Evolutionary conservation across 2,888 invertebrate genomes (phyloP).

Genomic region (Protonemura montana): DNA sequence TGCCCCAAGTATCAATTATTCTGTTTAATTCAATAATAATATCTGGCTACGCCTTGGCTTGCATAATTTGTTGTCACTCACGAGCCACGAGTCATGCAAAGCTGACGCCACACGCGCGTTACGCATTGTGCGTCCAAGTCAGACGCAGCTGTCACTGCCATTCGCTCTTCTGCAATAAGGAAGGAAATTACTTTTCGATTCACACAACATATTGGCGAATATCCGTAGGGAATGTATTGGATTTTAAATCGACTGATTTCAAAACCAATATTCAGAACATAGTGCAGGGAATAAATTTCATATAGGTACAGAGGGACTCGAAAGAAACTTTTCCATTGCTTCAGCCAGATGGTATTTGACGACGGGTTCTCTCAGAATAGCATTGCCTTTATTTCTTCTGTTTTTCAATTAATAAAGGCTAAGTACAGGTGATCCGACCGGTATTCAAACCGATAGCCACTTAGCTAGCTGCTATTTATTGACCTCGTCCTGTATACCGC

Average conservation of each 20-base stretch:
- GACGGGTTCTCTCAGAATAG: not conserved
- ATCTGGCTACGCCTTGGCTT: not conserved
- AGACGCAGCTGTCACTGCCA: not conserved
- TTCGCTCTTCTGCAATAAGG: not conserved
- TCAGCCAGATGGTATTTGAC: not conserved
- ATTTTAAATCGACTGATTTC: conserved; percentile 1
- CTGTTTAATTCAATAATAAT: not conserved
- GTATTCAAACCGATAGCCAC: not conserved
- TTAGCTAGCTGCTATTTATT: not conserved
- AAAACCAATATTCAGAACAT: not conserved
- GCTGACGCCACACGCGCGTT: not conserved
- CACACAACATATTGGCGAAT: not conserved
- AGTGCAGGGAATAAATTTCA: not conserved
- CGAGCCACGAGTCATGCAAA: not conserved
- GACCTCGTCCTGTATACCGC: not conserved
- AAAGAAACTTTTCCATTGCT: not conserved
- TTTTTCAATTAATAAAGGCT: conserved; percentile 7
- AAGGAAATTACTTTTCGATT: not conserved
- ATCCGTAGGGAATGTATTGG: not conserved
- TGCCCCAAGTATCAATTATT: not conserved
- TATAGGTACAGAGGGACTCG: no score
- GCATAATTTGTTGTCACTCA: conserved; percentile 4
- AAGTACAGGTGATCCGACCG: not conserved
- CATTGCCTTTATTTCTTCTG: not conserved
- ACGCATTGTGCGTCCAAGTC: not conserved